These are phyloP conservation scores for Falco peregrinus DNA, from an alignment of 2,797 vertebrate species.

Conservation along the genomic window DNA sequence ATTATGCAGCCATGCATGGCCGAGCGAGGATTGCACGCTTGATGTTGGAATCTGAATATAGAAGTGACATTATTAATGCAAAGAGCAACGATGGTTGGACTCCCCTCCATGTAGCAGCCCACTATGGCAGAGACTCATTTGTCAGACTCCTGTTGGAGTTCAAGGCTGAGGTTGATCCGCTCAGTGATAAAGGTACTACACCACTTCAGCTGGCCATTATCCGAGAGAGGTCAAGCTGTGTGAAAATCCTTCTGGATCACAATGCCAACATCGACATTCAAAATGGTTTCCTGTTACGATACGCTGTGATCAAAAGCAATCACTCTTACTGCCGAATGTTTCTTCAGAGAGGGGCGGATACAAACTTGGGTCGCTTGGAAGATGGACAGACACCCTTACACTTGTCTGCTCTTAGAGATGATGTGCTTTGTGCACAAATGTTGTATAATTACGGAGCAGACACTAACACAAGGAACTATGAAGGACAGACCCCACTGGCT, in stretches of 20 bases:
- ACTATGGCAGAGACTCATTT: conserved; percentile 96
- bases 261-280: conserved; percentile 98
- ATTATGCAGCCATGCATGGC: conserved; percentile 98
- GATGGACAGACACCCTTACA: conserved; percentile 98
- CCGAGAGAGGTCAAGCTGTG: conserved; percentile 95
- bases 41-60: conserved; percentile 94
- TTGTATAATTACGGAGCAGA: conserved; percentile 95
- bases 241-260: conserved; percentile 97
- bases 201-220: conserved; percentile 97
- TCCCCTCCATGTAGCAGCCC: conserved; percentile 96
- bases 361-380: conserved; percentile 94
- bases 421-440: conserved; percentile 94
- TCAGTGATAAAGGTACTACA: conserved; percentile 97
- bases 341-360: conserved; percentile 96
- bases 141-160: conserved; percentile 96
- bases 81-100: conserved; percentile 99
- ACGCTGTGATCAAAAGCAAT: conserved; percentile 98
- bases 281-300: conserved; percentile 95
- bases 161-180: conserved; percentile 95
- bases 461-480: conserved; percentile 95
- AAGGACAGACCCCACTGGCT: conserved; percentile 94
- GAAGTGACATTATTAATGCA: conserved; percentile 94
- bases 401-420: conserved; percentile 95
- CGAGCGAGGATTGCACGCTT: conserved; percentile 94
- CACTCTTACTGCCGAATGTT: conserved; percentile 99